Base-by-base conservation (phyloP, 2,797 vertebrate genomes). In the Tympanoctomys barrerae region DNA sequence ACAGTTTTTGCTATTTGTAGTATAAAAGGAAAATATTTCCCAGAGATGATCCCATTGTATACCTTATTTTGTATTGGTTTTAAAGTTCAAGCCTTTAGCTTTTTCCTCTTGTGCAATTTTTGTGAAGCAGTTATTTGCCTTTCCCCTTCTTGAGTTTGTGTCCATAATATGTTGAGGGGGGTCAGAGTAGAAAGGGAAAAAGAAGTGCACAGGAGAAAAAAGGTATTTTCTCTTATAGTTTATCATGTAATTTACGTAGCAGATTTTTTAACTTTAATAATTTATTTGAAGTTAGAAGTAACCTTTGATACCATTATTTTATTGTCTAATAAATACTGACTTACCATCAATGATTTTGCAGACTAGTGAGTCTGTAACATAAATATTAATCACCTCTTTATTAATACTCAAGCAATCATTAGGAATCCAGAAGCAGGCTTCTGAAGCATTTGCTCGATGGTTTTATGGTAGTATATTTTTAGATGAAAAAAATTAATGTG, bases 341-440 rank as follows among this genome's bases (percentile, higher is more conserved):
- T 91, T 88, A n/a, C 33, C 52, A 85, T 95, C 39, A 70, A 79
- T 93, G 89, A 90, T 91, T 84, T 91, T 95, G 42, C 80, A 97
- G 90, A 94, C 88, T 95, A 64, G 5, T 83, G 46, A 94, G 77
- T 97, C 94, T 96, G 52, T 91, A 95, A 89, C 9, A 1, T 75
- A 92, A 96, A 31, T 95, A 64, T 93, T 97, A 93, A 91, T 90
- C 36, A 61, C 16, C 42, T 91, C 31, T 49, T 49, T 42, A 59
- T 59, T 94, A 79, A 70, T 94, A 71, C 85, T 95, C 87, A 97
- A 96, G 46, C 87, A 86, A 89, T 79, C 81, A 77, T 83, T 95
- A 95, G 93, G 90, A 31, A 88, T 80, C 64, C 94, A 96, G 97
- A 96, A 97, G 95, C 94, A 95, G 96, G 95, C 91, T 97, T 96